Conservation (phyloP, 2,888 invertebrate genomes). For the Stegana nigrithorax region DNA sequence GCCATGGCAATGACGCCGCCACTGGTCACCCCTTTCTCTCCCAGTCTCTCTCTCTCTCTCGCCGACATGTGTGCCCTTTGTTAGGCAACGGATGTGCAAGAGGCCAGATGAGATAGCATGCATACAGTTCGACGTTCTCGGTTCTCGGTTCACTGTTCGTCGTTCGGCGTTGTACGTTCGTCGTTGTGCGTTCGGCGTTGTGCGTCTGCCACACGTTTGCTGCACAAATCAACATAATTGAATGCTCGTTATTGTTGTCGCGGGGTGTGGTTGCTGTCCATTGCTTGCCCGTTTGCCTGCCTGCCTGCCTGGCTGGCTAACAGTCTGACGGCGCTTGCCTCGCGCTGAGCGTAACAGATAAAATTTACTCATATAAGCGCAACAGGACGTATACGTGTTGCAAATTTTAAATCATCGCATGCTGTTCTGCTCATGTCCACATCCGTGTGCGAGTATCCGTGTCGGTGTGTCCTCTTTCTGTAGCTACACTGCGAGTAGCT, state of each 20-base stretch:
- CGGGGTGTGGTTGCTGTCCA: not conserved
- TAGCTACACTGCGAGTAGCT: too few relatives aligned
- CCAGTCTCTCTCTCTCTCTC: too few relatives aligned
- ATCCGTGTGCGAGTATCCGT: too few relatives aligned
- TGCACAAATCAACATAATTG: constrained; percentile 23
- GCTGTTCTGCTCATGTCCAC: too few relatives aligned
- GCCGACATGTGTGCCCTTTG: too few relatives aligned
- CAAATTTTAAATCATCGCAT: constrained; percentile 7
- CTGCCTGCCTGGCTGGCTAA: not conserved
- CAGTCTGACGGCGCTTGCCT: not conserved
- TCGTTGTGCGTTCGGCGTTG: too few relatives aligned
- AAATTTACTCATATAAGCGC: constrained; percentile 2
- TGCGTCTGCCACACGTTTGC: constrained; percentile 7
- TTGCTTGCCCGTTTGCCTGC: too few relatives aligned
- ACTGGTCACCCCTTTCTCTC: too few relatives aligned
- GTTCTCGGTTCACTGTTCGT: not conserved
- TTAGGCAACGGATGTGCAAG: too few relatives aligned
- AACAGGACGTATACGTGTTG: constrained; percentile 20
- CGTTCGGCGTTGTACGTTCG: not conserved
- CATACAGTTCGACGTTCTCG: not conserved
- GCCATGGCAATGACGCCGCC: too few relatives aligned
- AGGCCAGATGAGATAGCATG: not conserved
- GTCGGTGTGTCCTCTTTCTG: not conserved
- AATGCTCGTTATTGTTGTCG: constrained; percentile 21
- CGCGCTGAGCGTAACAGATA: not conserved